Conservation (phyloP, 1,140 invertebrate genomes). For the Nephotettix cincticeps region DNA sequence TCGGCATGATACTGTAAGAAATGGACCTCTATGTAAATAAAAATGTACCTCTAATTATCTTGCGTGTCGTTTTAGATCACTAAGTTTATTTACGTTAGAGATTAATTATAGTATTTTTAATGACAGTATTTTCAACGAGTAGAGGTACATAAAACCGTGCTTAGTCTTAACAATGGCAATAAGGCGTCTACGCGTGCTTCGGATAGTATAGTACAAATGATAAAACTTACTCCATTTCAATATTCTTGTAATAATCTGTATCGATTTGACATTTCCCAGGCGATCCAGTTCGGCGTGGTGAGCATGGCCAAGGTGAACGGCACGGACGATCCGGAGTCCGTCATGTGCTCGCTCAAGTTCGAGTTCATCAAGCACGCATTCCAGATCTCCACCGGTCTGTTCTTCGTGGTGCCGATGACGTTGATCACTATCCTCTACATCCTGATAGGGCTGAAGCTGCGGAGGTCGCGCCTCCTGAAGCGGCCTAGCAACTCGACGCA, state of each 20-base stretch:
- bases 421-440: conserved; percentile 82
- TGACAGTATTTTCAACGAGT: background rate
- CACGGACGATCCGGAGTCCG: conserved; percentile 31
- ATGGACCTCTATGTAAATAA: too few species aligned
- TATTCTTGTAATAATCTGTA: background rate
- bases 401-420: conserved; percentile 84
- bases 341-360: conserved; percentile 49
- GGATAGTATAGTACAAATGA: background rate
- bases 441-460: conserved; percentile 75
- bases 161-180: background rate
- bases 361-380: conserved; percentile 68
- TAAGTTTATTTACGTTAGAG: too few species aligned
- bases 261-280: conserved; percentile 56
- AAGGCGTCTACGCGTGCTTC: background rate
- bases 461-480: conserved; percentile 58
- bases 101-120: too few species aligned
- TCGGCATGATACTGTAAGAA: too few species aligned
- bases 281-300: conserved; percentile 71
- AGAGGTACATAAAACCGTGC: background rate
- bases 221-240: background rate
- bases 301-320: conserved; percentile 42
- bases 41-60: too few species aligned
- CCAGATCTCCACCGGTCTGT: conserved; percentile 78
- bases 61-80: too few species aligned
- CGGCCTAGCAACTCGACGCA: conserved; percentile 26